These are phyloP conservation scores for Phycodurus eques DNA, from an alignment of 2,113 vertebrate species.

Conservation along the genomic window DNA sequence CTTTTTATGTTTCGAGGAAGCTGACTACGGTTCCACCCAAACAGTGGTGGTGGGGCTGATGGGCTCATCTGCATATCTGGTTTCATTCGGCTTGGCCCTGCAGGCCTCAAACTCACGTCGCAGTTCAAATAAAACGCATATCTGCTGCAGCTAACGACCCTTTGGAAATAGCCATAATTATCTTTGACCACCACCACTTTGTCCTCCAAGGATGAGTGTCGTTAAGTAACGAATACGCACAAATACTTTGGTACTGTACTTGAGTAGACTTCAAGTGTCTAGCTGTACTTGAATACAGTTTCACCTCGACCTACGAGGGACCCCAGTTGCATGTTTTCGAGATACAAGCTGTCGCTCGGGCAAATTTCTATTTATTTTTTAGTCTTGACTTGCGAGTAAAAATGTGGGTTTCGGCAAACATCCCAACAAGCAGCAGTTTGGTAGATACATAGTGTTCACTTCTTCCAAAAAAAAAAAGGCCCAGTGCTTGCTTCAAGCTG, in stretches of 20 bases:
- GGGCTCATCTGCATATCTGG: constrained; percentile 54
- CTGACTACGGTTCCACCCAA: constrained; percentile 30
- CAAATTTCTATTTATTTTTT: too few species aligned
- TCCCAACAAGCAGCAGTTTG: too few species aligned
- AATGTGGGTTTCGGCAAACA: too few species aligned
- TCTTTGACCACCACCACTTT: neutral
- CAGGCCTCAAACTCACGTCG: constrained; percentile 17
- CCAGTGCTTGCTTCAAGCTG: neutral
- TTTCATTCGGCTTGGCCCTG: constrained; percentile 42
- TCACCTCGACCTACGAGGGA: too few species aligned
- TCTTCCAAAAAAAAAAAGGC: neutral
- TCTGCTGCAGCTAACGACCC: constrained; percentile 10
- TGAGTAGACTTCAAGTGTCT: neutral
- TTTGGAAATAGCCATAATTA: constrained; percentile 20
- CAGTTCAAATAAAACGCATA: constrained; percentile 8
- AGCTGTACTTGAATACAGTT: too few species aligned
- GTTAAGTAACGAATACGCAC: neutral
- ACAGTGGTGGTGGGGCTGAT: constrained; percentile 10
- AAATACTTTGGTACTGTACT: neutral
- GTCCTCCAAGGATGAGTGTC: neutral
- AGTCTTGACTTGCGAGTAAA: too few species aligned
- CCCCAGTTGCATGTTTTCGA: too few species aligned
- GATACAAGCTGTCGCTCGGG: too few species aligned
- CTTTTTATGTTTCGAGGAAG: neutral
- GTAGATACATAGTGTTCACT: neutral